Percentiles rank a stretch among this genome's conserved stretches.
Conservation (phyloP, 2,797 vertebrate genomes). For the Halcyon leucocephala region DNA sequence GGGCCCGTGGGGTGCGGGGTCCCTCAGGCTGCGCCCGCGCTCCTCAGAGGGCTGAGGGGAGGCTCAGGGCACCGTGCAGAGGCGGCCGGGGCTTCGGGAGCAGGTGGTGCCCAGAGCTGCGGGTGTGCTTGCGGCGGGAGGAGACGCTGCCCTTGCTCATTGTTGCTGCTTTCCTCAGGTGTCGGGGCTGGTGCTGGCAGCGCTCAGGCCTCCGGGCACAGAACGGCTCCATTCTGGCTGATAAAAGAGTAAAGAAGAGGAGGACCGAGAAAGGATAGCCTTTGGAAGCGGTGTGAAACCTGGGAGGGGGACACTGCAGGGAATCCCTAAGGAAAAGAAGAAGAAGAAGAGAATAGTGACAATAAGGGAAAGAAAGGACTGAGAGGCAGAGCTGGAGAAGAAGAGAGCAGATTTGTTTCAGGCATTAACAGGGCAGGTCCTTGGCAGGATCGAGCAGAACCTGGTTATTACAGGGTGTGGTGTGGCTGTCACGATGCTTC, state of each 20-base stretch:
- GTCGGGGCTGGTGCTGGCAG: background rate
- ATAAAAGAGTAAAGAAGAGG: background rate
- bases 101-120: background rate
- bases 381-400: background rate
- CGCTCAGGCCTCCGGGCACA: background rate
- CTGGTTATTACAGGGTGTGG: background rate
- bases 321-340: background rate
- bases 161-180: background rate
- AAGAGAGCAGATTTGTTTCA: background rate
- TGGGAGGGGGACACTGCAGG: background rate
- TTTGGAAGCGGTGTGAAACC: background rate
- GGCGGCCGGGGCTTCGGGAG: too few relatives aligned
- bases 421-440: background rate
- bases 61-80: background rate
- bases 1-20: accelerated
- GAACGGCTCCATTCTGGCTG: background rate
- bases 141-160: background rate
- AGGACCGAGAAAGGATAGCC: background rate
- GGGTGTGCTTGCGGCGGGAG: background rate
- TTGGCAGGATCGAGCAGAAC: background rate
- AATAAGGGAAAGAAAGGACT: background rate
- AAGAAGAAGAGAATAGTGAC: background rate
- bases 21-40: background rate
- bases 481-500: background rate
- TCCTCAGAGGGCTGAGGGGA: background rate